A percentile compares a stretch with the other conserved stretches of the same genome.
Conservation (phyloP, 2,888 invertebrate genomes). For the Kuschelorhynchus macadamiae region DNA sequence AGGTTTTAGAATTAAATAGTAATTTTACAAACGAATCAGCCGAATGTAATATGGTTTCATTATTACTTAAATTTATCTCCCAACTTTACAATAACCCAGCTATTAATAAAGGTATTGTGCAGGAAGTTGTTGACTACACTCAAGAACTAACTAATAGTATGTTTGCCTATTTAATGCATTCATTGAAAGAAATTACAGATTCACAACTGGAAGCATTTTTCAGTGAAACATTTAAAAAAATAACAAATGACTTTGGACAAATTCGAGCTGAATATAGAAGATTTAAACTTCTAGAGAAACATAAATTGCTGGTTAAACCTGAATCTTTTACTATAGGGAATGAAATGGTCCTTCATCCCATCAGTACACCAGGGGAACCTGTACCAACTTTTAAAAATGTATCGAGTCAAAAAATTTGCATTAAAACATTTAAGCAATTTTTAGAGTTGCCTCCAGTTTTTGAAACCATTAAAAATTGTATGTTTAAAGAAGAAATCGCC, state of each 20-base stretch:
- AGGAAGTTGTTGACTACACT: conserved; percentile 9
- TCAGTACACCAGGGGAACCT: background rate
- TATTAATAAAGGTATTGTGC: conserved; percentile 8
- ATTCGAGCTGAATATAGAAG: conserved; percentile 17
- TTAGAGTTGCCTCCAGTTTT: conserved; percentile 26
- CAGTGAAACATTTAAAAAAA: background rate
- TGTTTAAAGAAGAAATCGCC: background rate
- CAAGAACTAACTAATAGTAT: conserved; percentile 15
- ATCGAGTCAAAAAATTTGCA: conserved; percentile 21
- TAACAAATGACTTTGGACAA: conserved; percentile 2
- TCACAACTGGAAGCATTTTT: background rate
- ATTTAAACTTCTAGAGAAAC: conserved; percentile 15
- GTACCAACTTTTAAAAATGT: conserved; percentile 12
- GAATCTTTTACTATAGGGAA: conserved; percentile 4
- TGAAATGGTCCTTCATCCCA: background rate
- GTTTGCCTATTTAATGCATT: conserved; percentile 4
- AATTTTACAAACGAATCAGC: too few species aligned
- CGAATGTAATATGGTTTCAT: conserved; percentile 5
- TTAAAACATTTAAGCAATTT: conserved; percentile 21
- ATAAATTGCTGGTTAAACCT: background rate
- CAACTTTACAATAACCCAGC: conserved; percentile 7
- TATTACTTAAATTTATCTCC: conserved; percentile 3
- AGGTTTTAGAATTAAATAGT: conserved; percentile 6
- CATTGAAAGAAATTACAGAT: background rate
- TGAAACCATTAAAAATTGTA: conserved; percentile 4